Evolutionary conservation across 2,113 vertebrate genomes (phyloP), one percentile per base, ranked within the genome.

Genomic region (Numida meleagris): DNA sequence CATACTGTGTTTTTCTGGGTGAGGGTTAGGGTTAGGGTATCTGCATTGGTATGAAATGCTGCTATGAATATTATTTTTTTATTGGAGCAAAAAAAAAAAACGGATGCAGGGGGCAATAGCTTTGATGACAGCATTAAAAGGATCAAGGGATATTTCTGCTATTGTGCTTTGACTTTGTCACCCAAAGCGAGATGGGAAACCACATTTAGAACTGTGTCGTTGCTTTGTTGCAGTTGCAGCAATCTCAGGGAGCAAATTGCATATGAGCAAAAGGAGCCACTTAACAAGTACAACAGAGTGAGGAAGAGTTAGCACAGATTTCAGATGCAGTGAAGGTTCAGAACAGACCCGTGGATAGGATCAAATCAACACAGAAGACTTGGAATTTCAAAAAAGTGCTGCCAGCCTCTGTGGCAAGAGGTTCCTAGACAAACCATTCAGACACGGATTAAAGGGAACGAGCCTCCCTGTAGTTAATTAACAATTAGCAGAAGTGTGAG

Each of bases 191-290:
- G 45, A 45, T 2, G 12, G 24, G 33, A 9, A 59, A 59, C n/a
- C 58, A 59, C 21, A 14, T 36, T 36, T 36, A 45, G 42, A 2
- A 5, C 12, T 27, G 50, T 31, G 29, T 62, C 23, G 74, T 14
- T 45, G 12, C 23, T 73, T 38, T 79, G 48, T 25, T 75, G 6
- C 66, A 1, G 1, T 14, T 36, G 48, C 16, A 46, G 21, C 61
- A 20, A 24, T 34, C 33, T 9, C 0, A 0, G 38, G 48, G 20
- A 55, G n/a, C n/a, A 62, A 17, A 57, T 43, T 76, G 29, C 1
- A 0, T 75, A 36, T 62, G 76, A 45, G 38, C 0, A 4, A 55
- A 74, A 81, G 45, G 21, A 67, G 31, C 55, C 57, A 14, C 17
- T 27, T 62, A 33, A 27, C 9, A 82, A 72, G 57, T 61, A 4